Conservation (phyloP, 2,113 vertebrate species). For the Dasypus novemcinctus region DNA sequence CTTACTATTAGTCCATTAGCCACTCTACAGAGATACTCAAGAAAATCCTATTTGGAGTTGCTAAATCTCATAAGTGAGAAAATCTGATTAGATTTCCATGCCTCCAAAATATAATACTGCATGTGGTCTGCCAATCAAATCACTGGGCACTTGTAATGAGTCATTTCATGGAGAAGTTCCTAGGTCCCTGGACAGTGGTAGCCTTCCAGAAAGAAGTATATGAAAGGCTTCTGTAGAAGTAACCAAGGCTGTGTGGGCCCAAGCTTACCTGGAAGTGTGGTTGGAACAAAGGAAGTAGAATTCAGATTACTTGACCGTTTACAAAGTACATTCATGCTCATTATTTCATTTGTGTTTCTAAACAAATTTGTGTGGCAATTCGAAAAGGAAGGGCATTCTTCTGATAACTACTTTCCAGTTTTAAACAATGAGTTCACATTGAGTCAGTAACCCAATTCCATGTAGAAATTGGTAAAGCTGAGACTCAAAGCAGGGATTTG, state of each 20-base stretch:
- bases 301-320: neutral
- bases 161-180: slow-evolving; percentile 38
- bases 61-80: slow-evolving; percentile 31
- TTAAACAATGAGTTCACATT: neutral
- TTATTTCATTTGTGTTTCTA: neutral
- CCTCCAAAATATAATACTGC: slow-evolving; percentile 71
- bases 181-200: neutral
- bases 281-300: neutral
- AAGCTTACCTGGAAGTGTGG: neutral
- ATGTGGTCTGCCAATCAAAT: slow-evolving; percentile 61
- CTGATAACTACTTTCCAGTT: neutral
- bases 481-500: neutral
- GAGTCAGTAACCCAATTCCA: neutral
- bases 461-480: neutral
- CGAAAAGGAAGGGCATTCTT: neutral
- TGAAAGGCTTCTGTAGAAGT: neutral
- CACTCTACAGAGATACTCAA: neutral
- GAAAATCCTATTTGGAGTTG: slow-evolving; percentile 41
- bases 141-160: slow-evolving; percentile 60
- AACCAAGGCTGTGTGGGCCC: neutral
- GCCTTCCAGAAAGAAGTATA: neutral
- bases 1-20: neutral
- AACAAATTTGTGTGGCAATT: neutral
- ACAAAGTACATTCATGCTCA: neutral
- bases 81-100: slow-evolving; percentile 71